These are phyloP conservation scores for Sturnira hondurensis DNA, from an alignment of 2,113 vertebrate species.

Conservation along the genomic window DNA sequence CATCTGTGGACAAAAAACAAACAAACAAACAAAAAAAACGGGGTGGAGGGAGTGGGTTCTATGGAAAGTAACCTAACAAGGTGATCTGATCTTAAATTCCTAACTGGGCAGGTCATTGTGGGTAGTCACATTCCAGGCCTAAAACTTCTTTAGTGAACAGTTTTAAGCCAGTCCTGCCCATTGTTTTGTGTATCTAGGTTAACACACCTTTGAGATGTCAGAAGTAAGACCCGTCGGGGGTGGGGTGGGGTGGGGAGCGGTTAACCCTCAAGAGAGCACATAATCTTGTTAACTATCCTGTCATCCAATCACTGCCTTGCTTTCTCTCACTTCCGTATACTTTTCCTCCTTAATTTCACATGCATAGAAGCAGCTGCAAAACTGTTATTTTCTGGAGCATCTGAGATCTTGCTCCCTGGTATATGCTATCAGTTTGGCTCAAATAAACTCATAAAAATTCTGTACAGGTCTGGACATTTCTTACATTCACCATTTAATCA, in stretches of 20 bases:
- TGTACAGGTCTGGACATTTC: neutral
- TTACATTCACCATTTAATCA: neutral
- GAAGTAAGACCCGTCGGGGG: neutral
- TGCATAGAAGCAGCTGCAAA: neutral
- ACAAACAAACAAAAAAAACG: too few relatives aligned
- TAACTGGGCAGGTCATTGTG: neutral
- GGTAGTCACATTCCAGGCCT: neutral
- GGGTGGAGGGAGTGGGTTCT: neutral
- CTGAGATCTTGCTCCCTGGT: neutral
- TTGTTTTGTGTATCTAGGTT: neutral
- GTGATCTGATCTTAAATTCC: neutral
- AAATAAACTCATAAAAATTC: neutral
- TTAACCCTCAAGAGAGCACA: neutral
- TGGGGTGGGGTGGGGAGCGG: too few relatives aligned
- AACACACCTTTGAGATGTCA: neutral
- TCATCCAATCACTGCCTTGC: neutral
- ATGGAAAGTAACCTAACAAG: neutral
- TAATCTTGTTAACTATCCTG: neutral
- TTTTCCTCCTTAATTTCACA: too few relatives aligned
- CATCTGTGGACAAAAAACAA: neutral
- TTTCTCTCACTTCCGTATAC: neutral
- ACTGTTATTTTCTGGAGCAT: neutral
- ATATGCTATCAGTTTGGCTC: neutral
- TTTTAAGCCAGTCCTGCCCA: neutral
- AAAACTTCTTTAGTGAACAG: neutral